Percentiles rank a stretch among this genome's conserved stretches.
Conservation (phyloP, 1,140 invertebrate genomes). For the Drosophila varians region DNA sequence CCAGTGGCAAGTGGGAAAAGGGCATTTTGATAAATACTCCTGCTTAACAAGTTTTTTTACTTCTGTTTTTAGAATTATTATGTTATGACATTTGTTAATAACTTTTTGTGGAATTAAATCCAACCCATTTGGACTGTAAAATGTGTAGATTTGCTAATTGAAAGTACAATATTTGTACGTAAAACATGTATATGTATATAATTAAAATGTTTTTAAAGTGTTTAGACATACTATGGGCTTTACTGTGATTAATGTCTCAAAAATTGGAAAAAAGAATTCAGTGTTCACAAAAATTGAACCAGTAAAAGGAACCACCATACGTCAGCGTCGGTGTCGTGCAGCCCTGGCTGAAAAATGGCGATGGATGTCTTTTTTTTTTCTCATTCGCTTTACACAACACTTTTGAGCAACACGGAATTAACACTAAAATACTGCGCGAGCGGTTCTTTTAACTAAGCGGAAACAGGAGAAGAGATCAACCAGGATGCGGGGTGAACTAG, state of each 20-base stretch:
- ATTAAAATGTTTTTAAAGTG: too few relatives aligned
- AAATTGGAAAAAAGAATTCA: not conserved
- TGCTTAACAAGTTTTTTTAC: too few relatives aligned
- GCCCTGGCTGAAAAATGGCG: constrained; percentile 63
- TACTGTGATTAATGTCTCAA: too few relatives aligned
- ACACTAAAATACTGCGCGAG: constrained; percentile 70
- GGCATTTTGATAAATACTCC: not conserved
- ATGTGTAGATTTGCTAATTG: too few relatives aligned
- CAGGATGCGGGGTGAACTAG: constrained; percentile 63
- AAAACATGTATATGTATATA: too few relatives aligned
- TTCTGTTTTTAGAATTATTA: too few relatives aligned
- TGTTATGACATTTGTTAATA: too few relatives aligned
- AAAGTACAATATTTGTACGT: too few relatives aligned
- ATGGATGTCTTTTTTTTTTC: constrained; percentile 33
- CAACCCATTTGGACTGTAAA: too few relatives aligned
- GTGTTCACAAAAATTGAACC: constrained; percentile 6
- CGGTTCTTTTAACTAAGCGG: constrained; percentile 62
- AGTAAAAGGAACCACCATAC: constrained; percentile 8
- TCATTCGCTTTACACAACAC: constrained; percentile 77
- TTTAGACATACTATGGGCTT: too few relatives aligned
- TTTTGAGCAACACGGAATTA: constrained; percentile 61
- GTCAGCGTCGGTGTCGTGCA: not conserved
- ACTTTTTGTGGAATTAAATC: too few relatives aligned
- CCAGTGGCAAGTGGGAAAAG: not conserved
- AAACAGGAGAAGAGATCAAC: not conserved